A percentile compares a stretch with the other conserved stretches of the same genome.
Conservation (phyloP, 2,797 vertebrate genomes). For the Molossus alvarezi region DNA sequence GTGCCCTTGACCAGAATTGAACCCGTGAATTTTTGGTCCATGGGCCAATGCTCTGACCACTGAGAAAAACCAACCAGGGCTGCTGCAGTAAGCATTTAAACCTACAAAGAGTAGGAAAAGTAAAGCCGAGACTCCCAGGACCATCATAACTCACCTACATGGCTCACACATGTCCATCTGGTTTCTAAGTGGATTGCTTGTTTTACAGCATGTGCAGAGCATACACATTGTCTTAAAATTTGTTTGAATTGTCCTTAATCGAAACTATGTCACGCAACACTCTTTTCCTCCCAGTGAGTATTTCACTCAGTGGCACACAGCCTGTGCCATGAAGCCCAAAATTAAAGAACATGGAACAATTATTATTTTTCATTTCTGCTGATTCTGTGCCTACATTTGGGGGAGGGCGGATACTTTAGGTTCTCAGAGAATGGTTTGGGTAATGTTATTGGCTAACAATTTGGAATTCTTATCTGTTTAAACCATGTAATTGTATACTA, state of each 20-base stretch:
- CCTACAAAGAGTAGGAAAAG: background rate
- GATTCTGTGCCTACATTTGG: conserved; percentile 9
- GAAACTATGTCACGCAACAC: conserved; percentile 46
- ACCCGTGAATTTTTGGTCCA: too few relatives aligned
- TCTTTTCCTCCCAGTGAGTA: conserved; percentile 72
- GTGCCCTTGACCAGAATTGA: too few relatives aligned
- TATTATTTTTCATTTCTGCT: conserved; percentile 73
- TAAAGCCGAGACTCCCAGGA: background rate
- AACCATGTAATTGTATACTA: conserved; percentile 75
- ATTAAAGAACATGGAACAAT: conserved; percentile 78
- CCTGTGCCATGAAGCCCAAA: conserved; percentile 64
- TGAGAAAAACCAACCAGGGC: too few relatives aligned
- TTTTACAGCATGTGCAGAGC: conserved; percentile 39
- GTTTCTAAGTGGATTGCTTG: conserved; percentile 52
- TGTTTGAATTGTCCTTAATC: conserved; percentile 74
- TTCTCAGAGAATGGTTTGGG: conserved; percentile 52
- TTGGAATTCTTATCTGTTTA: conserved; percentile 79
- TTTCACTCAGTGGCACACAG: conserved; percentile 66
- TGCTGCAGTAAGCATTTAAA: conserved; percentile 37
- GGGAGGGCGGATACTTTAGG: background rate
- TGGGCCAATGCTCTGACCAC: too few relatives aligned
- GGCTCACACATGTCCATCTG: conserved; percentile 2
- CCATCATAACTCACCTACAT: background rate
- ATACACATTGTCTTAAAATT: conserved; percentile 69
- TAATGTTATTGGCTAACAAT: conserved; percentile 58